Evolutionary conservation across 2,888 invertebrate species (phyloP), one percentile per base, ranked within the genome.

Genomic region (Antheraea assamensis): DNA sequence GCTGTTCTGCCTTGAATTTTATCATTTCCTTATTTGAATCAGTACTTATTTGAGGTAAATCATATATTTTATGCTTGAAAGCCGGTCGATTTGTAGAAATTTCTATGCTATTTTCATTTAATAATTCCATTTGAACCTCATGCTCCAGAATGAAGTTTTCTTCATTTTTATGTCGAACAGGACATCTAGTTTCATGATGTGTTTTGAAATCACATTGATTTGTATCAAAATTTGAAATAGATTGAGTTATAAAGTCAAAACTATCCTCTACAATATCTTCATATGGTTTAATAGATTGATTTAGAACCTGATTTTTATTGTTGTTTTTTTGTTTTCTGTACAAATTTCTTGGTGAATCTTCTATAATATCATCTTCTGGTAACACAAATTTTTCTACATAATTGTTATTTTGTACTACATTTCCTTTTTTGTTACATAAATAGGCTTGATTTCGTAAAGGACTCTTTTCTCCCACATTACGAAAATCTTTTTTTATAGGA

Each of bases 221-320:
- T 90, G 85, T 82, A 74, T 81, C 74, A 77, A 95, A 85, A 66
- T 92, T 88, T 82, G 89, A 91, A 79, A 96, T 95, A 10, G 95
- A 94, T 74, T 93, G 89, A 87, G 95, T 95, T 47, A 95, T 85
- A 66, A 89, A 83, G 79, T 95, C 89, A 87, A 96, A 96, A 83
- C 90, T 94, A 81, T 88, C 88, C 79, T 87, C 90, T 77, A 90
- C 88, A 84, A 83, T 86, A 78, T 83, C 87, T 76, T 78, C 81
- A 76, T 87, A 85, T 7, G 27, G 47, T 27, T 68, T 64, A 27
- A 72, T 66, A 13, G 27, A 55, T 73, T 52, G 35, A n/a, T 73
- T 68, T 42, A 68, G 31, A 55, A 3, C 21, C 35, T 55, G 66
- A 55, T 71, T 71, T 73, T 52, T 52, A 55, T 31, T 31, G 35